Evolutionary conservation across 2,113 vertebrate genomes (phyloP), one percentile per base, ranked within the genome.

Genomic region (Corythornis madagascariensis): DNA sequence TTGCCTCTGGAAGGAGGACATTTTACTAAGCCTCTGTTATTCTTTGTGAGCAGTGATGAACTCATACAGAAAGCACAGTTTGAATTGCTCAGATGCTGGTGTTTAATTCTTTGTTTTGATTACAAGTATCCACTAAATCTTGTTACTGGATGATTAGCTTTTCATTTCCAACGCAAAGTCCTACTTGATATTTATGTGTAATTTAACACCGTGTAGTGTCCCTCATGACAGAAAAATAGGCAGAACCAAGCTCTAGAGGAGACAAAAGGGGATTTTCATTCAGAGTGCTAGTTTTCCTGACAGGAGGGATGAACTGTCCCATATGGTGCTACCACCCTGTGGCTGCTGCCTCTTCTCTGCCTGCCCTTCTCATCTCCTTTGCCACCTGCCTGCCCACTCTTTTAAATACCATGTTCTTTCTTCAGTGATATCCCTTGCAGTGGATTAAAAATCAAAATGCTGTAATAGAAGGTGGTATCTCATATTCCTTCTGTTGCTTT

Each of bases 11-110:
- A 95, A 83, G 29, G 59, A 82, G 84, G 90, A 92, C 35, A 63
- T 88, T 95, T 95, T 93, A 59, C 94, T 89, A 93, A 90, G 67
- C 47, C 76, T 70, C 35, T 83, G 6, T 86, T 89, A 88, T 78
- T 87, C 72, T 87, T 90, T 70, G 29, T 70, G 59, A 92, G 77
- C 65, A 69, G 66, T 80, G 69, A 69, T 59, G 63, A 92, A 92
- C 70, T 84, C 66, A 50, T 84, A 88, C 24, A 88, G 72, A 82
- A 85, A 91, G 43, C 73, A 83, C 43, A 82, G 77, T 90, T 47
- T 85, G 81, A 90, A 72, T 75, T 87, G 38, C 31, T 85, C 57
- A 48, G 33, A 75, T 78, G 47, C 60, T 73, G 42, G 28, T 72
- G 50, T 53, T 77, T 95, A 72, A 52, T 84, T 83, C 77, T 84